Conservation (phyloP, 1,140 invertebrate genomes). For the Cepaea nemoralis region DNA sequence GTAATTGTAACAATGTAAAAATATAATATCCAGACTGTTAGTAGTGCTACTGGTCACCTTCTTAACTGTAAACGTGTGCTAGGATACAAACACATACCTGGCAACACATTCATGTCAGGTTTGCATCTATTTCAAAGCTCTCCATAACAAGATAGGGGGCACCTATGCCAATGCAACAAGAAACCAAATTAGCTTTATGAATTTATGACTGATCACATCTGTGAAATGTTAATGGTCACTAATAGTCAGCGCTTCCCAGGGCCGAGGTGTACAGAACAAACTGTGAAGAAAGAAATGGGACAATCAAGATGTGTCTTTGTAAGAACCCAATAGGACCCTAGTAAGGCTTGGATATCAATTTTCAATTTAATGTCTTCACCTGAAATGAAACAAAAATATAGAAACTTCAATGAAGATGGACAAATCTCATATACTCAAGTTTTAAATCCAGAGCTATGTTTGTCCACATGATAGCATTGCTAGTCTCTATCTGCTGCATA, state of each 20-base stretch:
- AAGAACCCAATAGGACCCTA: slow-evolving; percentile 26
- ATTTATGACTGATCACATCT: not conserved
- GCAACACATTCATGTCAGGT: slow-evolving; percentile 40
- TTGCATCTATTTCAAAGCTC: slow-evolving; percentile 37
- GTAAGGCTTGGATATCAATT: slow-evolving; percentile 26
- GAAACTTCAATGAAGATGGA: slow-evolving; percentile 33
- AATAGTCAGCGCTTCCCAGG: not conserved
- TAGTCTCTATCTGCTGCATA: not conserved
- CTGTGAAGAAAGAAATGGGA: slow-evolving; percentile 10
- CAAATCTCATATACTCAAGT: slow-evolving; percentile 5
- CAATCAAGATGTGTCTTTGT: slow-evolving; percentile 7
- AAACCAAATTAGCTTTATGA: slow-evolving; percentile 40
- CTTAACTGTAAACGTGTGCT: slow-evolving; percentile 24
- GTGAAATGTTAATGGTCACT: slow-evolving; percentile 4
- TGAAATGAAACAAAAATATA: slow-evolving; percentile 41
- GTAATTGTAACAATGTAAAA: not conserved
- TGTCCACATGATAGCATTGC: not conserved
- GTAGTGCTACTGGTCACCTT: not conserved
- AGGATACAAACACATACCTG: slow-evolving; percentile 40
- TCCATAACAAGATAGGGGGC: slow-evolving; percentile 37
- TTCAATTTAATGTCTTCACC: slow-evolving; percentile 34
- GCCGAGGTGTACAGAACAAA: slow-evolving; percentile 23
- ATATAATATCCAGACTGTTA: not conserved
- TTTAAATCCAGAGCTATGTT: not conserved
- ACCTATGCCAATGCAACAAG: slow-evolving; percentile 45